Base-by-base conservation (phyloP, 2,797 vertebrate genomes). In the Perdix hodgsoniae region DNA sequence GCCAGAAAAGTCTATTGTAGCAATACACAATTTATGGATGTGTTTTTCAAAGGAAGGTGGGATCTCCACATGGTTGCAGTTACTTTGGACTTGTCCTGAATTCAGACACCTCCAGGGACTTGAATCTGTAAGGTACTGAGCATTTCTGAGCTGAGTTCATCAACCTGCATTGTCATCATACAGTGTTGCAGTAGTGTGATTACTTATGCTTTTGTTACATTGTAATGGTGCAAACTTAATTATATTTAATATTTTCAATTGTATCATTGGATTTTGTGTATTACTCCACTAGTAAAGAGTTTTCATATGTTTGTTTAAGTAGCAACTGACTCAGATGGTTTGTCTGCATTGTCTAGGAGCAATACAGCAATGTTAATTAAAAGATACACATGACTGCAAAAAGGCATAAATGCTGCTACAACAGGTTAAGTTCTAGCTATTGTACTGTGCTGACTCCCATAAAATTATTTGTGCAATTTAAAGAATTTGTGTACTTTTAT, bases 91-190 rank as follows among this genome's bases (percentile, higher is more conserved):
- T 85, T 83, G 40, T 83, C 23, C 44, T 77, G 74, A 67, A 85
- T 42, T 77, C 27, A 18, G 0, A 39, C 0, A 3, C 31, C 61
- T 78, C 72, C 40, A 65, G 79, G 49, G 80, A 80, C 39, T 63
- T 75, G 59, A 85, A 89, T 54, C n/a, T 85, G 54, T 71, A 89
- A 92, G 76, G 49, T 91, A 63, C 70, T 78, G 82, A 81, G 65
- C 35, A 23, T 80, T 87, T 90, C 61, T 94, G 87, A 87, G 76
- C 69, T 33, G 17, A 83, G 1, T 93, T 63, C 54, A 90, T 83
- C 89, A 93, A 86, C 14, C 72, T 86, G 73, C 69, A 42, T 72
- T 65, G 59, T 89, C 26, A 56, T 74, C 0, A 1, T 59, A 31
- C 50, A 39, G 6, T 18, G 45, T 29, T 75, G 40, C 45, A 69